phyloP scores from a whole-genome alignment of 2,797 vertebrate genomes.

The Danio jaintianensis region DNA sequence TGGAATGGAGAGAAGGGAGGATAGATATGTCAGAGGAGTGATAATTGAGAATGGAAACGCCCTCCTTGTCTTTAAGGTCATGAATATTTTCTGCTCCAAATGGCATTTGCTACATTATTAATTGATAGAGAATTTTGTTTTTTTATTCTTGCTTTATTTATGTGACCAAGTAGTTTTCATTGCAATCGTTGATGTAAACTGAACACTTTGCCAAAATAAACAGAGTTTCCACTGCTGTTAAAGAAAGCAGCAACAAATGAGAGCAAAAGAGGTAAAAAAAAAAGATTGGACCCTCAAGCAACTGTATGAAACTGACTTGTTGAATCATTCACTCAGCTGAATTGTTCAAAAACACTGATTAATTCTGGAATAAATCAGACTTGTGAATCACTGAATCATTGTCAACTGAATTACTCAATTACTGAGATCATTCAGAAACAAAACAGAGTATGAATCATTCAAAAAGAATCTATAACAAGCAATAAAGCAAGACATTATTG shows the following conservation, averaged over 20 bases:
- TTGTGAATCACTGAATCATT: too few species aligned
- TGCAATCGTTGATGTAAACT: not conserved
- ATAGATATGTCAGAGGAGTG: slow-evolving; percentile 25
- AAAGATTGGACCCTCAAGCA: too few species aligned
- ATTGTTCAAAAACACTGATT: too few species aligned
- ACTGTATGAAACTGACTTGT: too few species aligned
- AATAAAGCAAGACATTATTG: not conserved
- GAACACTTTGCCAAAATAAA: not conserved
- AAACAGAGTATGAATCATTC: not conserved
- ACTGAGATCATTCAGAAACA: not conserved
- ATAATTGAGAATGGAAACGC: not conserved
- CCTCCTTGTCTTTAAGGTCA: not conserved
- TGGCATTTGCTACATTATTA: not conserved
- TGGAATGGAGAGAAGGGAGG: slow-evolving; percentile 7
- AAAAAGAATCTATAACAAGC: too few species aligned
- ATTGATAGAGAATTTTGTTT: not conserved
- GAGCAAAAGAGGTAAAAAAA: too few species aligned
- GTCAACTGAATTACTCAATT: too few species aligned
- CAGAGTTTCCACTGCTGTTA: too few species aligned
- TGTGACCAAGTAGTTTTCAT: not conserved
- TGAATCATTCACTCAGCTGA: too few species aligned
- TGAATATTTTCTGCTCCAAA: not conserved
- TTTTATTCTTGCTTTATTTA: not conserved
- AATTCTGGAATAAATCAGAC: too few species aligned
- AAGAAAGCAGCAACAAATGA: too few species aligned